Conservation (phyloP, 2,113 vertebrate genomes). For the Neopipo cinnamomea region DNA sequence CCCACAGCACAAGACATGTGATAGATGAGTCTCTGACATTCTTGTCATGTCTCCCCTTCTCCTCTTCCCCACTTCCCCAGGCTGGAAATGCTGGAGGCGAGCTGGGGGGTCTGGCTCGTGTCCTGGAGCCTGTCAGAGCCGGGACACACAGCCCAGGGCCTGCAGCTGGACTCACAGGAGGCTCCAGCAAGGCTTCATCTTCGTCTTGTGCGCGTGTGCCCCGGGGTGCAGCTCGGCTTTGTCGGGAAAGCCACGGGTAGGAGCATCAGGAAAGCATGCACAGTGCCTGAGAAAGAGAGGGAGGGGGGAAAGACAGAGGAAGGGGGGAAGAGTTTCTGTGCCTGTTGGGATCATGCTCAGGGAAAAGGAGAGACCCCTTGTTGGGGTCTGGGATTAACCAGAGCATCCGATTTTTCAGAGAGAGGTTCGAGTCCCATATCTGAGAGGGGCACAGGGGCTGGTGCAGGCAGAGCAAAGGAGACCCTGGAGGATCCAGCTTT, state of each 20-base stretch:
- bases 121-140: constrained; percentile 72
- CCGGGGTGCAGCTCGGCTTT: constrained; percentile 60
- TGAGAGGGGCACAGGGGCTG: not conserved
- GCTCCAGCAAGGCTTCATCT: constrained; percentile 67
- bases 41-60: constrained; percentile 53
- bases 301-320: not conserved
- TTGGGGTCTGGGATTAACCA: not conserved
- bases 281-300: not conserved
- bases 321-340: not conserved
- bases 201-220: constrained; percentile 54
- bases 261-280: constrained; percentile 43
- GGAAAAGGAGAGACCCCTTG: not conserved
- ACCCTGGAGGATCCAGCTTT: not conserved
- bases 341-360: not conserved
- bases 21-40: constrained; percentile 65
- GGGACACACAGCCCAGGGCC: constrained; percentile 74
- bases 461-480: not conserved
- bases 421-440: not conserved
- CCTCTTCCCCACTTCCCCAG: not conserved
- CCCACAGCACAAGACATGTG: constrained; percentile 50
- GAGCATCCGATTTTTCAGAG: not conserved
- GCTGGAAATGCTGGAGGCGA: constrained; percentile 35
- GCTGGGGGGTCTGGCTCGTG: constrained; percentile 81
- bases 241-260: constrained; percentile 70
- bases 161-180: constrained; percentile 67